Conservation (phyloP, 2,113 vertebrate genomes). For the Thalassoma bifasciatum region DNA sequence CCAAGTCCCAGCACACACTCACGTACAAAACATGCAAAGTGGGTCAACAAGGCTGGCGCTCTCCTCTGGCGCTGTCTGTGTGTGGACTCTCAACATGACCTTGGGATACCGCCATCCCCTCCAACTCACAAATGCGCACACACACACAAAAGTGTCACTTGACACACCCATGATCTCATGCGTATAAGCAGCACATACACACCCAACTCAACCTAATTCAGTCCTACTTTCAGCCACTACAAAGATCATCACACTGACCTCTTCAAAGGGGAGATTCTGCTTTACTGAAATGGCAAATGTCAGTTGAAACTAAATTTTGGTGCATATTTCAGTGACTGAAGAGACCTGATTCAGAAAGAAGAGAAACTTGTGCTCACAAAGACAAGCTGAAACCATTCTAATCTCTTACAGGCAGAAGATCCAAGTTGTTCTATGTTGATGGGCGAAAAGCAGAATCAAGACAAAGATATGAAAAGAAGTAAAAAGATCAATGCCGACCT, state of each 20-base stretch:
- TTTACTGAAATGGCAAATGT: not conserved
- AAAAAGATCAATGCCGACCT: not conserved
- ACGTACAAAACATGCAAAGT: slow-evolving; percentile 46
- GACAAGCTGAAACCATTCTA: slow-evolving; percentile 1
- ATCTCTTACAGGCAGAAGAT: slow-evolving; percentile 28
- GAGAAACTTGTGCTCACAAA: slow-evolving; percentile 5
- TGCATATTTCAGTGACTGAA: not conserved
- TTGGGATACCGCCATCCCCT: slow-evolving; percentile 61
- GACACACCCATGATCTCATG: slow-evolving; percentile 71
- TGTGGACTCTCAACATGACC: slow-evolving; percentile 78
- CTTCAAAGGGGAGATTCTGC: slow-evolving; percentile 1
- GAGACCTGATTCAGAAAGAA: slow-evolving; percentile 4
- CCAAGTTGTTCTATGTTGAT: slow-evolving; percentile 22
- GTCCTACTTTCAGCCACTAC: slow-evolving; percentile 23
- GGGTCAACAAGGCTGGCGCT: slow-evolving; percentile 71
- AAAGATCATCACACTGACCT: slow-evolving; percentile 34
- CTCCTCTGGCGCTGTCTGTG: slow-evolving; percentile 70
- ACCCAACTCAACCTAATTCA: slow-evolving; percentile 35
- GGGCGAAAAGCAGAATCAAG: slow-evolving; percentile 9
- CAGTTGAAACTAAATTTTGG: slow-evolving; percentile 30
- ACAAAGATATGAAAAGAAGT: slow-evolving; percentile 1
- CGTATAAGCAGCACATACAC: slow-evolving; percentile 48
- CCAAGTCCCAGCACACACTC: slow-evolving; percentile 29
- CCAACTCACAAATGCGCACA: slow-evolving; percentile 33
- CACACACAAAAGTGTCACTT: slow-evolving; percentile 15